Percentiles rank a stretch among this genome's conserved stretches.
Evolutionary conservation across 2,797 vertebrate species (phyloP).

Genomic region (Macropodus opercularis): DNA sequence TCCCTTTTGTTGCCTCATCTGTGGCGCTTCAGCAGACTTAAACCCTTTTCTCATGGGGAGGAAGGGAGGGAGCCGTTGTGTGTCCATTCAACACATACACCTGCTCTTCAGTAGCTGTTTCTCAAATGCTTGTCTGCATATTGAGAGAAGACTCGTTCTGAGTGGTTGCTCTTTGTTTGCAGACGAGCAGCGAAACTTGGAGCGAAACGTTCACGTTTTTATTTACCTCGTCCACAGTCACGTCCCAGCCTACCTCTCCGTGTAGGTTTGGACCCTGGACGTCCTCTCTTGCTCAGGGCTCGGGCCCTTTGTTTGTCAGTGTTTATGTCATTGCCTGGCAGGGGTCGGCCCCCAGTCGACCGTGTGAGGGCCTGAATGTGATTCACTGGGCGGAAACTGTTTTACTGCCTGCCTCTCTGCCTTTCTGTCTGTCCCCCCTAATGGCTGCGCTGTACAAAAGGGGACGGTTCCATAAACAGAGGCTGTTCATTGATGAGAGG

Average conservation of each 20-base stretch:
- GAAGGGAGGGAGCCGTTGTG: slow-evolving; percentile 66
- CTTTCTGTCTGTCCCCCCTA: slow-evolving; percentile 65
- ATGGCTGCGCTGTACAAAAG: slow-evolving; percentile 71
- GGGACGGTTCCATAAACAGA: slow-evolving; percentile 70
- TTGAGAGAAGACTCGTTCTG: background rate
- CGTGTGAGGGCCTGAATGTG: slow-evolving; percentile 75
- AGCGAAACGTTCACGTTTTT: slow-evolving; percentile 13
- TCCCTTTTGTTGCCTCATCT: slow-evolving; percentile 75
- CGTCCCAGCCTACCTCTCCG: slow-evolving; percentile 28
- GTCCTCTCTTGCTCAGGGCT: slow-evolving; percentile 56
- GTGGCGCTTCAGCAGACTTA: slow-evolving; percentile 61
- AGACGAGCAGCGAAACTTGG: slow-evolving; percentile 16
- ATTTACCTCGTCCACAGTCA: background rate
- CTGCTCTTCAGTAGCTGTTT: slow-evolving; percentile 64
- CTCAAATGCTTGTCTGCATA: slow-evolving; percentile 24
- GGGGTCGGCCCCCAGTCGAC: slow-evolving; percentile 75
- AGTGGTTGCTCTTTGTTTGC: slow-evolving; percentile 20
- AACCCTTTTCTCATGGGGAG: slow-evolving; percentile 60
- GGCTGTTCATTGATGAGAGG: slow-evolving; percentile 66
- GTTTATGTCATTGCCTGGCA: slow-evolving; percentile 79
- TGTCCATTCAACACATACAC: slow-evolving; percentile 73
- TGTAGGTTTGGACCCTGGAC: slow-evolving; percentile 42
- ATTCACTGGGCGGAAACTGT: slow-evolving; percentile 82
- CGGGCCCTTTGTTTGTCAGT: slow-evolving; percentile 73
- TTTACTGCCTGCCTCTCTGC: slow-evolving; percentile 75